phyloP scores from a whole-genome alignment of 2,797 vertebrate genomes.

The Pseudochirops cupreus region DNA sequence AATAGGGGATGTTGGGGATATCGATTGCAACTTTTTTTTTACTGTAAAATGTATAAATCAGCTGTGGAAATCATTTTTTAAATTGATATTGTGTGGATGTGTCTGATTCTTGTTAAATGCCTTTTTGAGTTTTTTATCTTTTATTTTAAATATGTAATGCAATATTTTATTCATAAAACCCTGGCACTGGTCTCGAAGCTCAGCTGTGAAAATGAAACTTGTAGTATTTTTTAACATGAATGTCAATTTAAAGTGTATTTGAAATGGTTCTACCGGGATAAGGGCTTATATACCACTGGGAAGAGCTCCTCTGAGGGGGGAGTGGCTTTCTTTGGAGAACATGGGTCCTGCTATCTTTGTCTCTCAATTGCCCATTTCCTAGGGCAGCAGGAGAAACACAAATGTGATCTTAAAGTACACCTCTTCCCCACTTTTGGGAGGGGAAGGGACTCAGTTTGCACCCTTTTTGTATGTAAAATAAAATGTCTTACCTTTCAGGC shows the following conservation, averaged over 20 bases:
- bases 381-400: constrained; percentile 78
- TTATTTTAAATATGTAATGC: constrained; percentile 74
- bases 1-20: constrained; percentile 71
- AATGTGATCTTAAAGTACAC: constrained; percentile 80
- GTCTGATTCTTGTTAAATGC: constrained; percentile 81
- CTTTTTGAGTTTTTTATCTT: constrained; percentile 64
- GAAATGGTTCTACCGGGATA: constrained; percentile 77
- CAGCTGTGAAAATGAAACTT: constrained; percentile 81
- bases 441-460: constrained; percentile 88
- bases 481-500: constrained; percentile 87
- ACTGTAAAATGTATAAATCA: constrained; percentile 80
- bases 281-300: constrained; percentile 70
- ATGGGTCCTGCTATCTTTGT: constrained; percentile 72
- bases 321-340: constrained; percentile 72
- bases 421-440: constrained; percentile 70
- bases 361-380: constrained; percentile 76
- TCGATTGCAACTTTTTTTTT: constrained; percentile 76
- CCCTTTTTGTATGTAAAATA: constrained; percentile 97
- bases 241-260: constrained; percentile 81
- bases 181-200: constrained; percentile 78
- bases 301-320: constrained; percentile 62
- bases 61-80: constrained; percentile 80
- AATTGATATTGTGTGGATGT: constrained; percentile 76
- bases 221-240: constrained; percentile 82
- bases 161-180: constrained; percentile 74